Evolutionary conservation across 2,113 vertebrate species (phyloP).

Genomic region (Potamarius usumacintae): DNA sequence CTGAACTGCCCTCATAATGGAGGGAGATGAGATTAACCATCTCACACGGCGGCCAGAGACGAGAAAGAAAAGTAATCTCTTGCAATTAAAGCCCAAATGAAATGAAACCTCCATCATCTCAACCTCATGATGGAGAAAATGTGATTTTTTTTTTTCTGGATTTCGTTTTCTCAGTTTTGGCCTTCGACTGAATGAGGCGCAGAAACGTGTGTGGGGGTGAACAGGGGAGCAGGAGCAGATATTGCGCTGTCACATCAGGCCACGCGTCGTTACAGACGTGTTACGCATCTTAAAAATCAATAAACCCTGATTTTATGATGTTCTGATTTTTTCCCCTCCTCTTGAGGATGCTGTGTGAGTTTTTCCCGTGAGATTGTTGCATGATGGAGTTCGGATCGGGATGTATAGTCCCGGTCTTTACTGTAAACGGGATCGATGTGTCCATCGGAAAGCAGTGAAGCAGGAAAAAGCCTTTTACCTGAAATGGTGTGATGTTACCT

Average conservation of each 20-base stretch:
- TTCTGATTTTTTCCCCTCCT: background rate
- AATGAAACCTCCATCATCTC: slow-evolving; percentile 42
- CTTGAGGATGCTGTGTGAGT: background rate
- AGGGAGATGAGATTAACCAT: slow-evolving; percentile 50
- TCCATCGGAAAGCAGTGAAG: slow-evolving; percentile 40
- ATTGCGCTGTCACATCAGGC: slow-evolving; percentile 22
- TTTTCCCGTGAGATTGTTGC: background rate
- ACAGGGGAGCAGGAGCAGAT: background rate
- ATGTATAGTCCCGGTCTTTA: slow-evolving; percentile 13
- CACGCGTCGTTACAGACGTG: background rate
- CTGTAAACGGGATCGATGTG: slow-evolving; percentile 42
- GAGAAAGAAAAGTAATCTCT: slow-evolving; percentile 42
- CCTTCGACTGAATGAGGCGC: background rate
- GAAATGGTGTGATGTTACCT: slow-evolving; percentile 27
- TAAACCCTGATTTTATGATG: slow-evolving; percentile 10
- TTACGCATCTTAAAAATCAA: slow-evolving; percentile 7
- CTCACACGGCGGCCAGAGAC: background rate
- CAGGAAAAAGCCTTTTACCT: slow-evolving; percentile 37
- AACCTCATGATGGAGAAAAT: background rate
- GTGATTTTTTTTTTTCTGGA: background rate
- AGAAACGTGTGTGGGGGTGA: background rate
- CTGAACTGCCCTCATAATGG: slow-evolving; percentile 23
- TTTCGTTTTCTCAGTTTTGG: background rate
- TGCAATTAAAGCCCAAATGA: slow-evolving; percentile 46
- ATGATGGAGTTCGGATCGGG: background rate